A percentile compares a stretch with the other conserved stretches of the same genome.
Conservation (phyloP, 2,888 invertebrate genomes). For the Sussaba pulchella region DNA sequence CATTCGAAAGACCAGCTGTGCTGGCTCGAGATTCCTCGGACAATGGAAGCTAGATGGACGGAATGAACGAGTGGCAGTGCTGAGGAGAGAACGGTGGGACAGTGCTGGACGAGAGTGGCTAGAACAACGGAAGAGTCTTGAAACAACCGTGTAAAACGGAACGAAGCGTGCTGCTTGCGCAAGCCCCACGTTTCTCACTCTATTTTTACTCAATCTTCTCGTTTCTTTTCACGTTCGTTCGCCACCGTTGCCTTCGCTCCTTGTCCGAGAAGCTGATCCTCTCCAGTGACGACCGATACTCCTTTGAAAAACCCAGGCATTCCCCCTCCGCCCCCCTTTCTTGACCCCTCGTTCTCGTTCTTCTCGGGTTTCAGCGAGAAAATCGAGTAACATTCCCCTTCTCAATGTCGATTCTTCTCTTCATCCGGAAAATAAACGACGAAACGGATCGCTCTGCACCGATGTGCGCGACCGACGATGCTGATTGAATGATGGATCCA, state of each 20-base stretch:
- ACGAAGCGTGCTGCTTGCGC: conserved; percentile 60
- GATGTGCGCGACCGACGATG: conserved; percentile 38
- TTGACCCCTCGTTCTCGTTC: background rate
- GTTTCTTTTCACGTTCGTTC: conserved; percentile 5
- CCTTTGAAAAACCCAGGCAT: conserved; percentile 1
- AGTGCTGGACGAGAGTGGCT: conserved; percentile 33
- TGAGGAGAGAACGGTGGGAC: conserved; percentile 3
- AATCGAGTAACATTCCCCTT: conserved; percentile 43
- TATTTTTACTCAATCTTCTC: conserved; percentile 48
- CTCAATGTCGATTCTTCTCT: conserved; percentile 48
- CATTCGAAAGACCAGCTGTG: background rate
- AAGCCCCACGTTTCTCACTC: conserved; percentile 32
- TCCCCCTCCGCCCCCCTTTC: background rate
- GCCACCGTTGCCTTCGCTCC: conserved; percentile 18
- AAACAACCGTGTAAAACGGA: conserved; percentile 41
- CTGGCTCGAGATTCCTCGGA: background rate
- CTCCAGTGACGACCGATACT: conserved; percentile 1
- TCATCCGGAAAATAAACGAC: conserved; percentile 51
- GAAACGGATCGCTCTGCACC: conserved; percentile 25
- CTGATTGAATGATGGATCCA: conserved; percentile 46
- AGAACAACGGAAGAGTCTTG: conserved; percentile 33
- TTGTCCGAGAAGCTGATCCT: conserved; percentile 15
- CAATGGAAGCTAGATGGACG: background rate
- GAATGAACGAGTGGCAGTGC: conserved; percentile 25
- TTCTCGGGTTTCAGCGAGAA: conserved; percentile 13